These are phyloP conservation scores for Pangasius djambal DNA, from an alignment of 2,797 vertebrate genomes.

Conservation along the genomic window DNA sequence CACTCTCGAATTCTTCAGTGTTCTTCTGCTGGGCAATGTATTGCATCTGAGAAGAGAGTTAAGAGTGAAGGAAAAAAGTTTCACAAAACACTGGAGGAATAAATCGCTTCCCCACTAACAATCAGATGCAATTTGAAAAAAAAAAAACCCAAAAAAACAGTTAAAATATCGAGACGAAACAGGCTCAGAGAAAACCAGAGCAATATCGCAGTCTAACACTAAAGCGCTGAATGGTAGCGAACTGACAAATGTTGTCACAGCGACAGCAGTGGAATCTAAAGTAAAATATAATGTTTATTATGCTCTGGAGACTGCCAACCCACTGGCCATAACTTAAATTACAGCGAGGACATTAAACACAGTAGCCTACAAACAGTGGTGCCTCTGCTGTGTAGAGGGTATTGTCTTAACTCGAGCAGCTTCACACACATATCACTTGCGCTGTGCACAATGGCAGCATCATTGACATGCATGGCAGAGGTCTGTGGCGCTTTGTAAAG, in stretches of 20 bases:
- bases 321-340: conserved; percentile 20
- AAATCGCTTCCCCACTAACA: not conserved
- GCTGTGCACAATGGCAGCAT: conserved; percentile 64
- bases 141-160: not conserved
- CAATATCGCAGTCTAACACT: not conserved
- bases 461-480: conserved; percentile 73
- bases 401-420: conserved; percentile 66
- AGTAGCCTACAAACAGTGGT: not conserved
- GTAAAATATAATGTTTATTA: conserved; percentile 14
- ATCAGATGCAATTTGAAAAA: not conserved
- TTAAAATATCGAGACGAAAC: not conserved
- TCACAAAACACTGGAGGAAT: not conserved
- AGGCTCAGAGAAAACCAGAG: not conserved
- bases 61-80: not conserved
- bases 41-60: conserved; percentile 76
- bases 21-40: conserved; percentile 82
- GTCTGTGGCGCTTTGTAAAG: conserved; percentile 58
- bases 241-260: not conserved
- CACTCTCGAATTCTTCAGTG: conserved; percentile 84
- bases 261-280: not conserved
- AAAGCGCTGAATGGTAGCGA: not conserved
- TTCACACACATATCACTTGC: conserved; percentile 68
- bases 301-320: conserved; percentile 3
- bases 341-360: conserved; percentile 24
- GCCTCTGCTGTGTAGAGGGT: conserved; percentile 24